Conservation (phyloP, 1,140 invertebrate genomes). For the Drosophila tristis region DNA sequence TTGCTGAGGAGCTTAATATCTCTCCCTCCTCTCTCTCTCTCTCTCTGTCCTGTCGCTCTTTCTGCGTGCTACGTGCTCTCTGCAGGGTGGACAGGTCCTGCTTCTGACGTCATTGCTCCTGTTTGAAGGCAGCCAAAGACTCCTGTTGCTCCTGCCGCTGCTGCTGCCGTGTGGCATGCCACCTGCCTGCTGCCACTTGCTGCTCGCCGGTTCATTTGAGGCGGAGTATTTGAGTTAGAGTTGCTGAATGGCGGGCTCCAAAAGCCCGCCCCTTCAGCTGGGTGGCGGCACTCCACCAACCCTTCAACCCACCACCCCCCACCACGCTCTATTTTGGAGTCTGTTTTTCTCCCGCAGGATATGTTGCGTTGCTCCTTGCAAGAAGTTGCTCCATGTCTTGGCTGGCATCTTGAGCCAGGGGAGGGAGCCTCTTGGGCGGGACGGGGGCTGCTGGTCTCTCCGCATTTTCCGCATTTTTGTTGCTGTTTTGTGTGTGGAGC, state of each 20-base stretch:
- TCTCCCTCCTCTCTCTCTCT: background rate
- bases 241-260: constrained; percentile 74
- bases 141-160: constrained; percentile 71
- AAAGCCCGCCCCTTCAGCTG: constrained; percentile 30
- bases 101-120: constrained; percentile 69
- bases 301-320: constrained; percentile 1
- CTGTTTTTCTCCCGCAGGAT: constrained; percentile 13
- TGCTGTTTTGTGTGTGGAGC: constrained; percentile 55
- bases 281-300: constrained; percentile 7
- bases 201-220: constrained; percentile 79
- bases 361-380: constrained; percentile 23
- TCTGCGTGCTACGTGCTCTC: constrained; percentile 2
- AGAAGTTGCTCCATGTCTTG: constrained; percentile 57
- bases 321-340: background rate
- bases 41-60: background rate
- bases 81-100: constrained; percentile 26
- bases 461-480: constrained; percentile 9
- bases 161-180: constrained; percentile 3
- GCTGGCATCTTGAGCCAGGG: constrained; percentile 32
- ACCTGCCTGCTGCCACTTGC: constrained; percentile 31
- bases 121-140: constrained; percentile 45
- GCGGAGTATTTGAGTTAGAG: constrained; percentile 84
- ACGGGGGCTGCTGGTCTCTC: constrained; percentile 13
- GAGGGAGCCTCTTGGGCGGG: constrained; percentile 11
- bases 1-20: background rate